Percentiles rank a stretch among this genome's conserved stretches.
These are phyloP conservation scores for Hippoglossus stenolepis DNA, from an alignment of 2,113 vertebrate genomes.

Conservation along the genomic window DNA sequence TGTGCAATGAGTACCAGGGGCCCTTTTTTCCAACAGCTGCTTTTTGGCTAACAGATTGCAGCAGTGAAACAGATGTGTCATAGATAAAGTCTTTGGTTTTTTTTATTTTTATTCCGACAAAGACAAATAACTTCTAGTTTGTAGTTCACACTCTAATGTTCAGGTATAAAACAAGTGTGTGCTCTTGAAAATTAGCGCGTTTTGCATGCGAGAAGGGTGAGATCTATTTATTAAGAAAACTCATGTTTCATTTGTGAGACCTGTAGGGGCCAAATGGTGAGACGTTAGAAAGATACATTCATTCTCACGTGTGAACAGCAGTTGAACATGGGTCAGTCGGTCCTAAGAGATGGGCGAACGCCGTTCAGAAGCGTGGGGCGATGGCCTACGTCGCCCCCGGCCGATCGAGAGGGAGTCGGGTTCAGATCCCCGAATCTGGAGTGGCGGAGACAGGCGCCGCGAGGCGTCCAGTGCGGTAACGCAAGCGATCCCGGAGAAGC, in stretches of 20 bases:
- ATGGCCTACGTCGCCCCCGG: too few relatives aligned
- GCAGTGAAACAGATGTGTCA: constrained; percentile 67
- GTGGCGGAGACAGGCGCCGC: too few relatives aligned
- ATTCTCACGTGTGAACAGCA: not conserved
- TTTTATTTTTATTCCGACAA: constrained; percentile 33
- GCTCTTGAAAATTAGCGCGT: constrained; percentile 9
- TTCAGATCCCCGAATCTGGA: too few relatives aligned
- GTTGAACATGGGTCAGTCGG: too few relatives aligned
- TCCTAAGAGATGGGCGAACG: too few relatives aligned
- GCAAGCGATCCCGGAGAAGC: too few relatives aligned
- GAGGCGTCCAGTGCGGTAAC: too few relatives aligned
- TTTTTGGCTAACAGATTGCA: constrained; percentile 73
- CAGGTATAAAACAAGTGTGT: constrained; percentile 26
- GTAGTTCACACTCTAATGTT: constrained; percentile 11
- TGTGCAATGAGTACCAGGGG: constrained; percentile 70
- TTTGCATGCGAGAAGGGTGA: constrained; percentile 12
- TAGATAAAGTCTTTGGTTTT: constrained; percentile 55
- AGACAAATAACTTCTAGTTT: constrained; percentile 36
- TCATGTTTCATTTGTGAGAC: not conserved
- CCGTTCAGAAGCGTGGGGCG: too few relatives aligned
- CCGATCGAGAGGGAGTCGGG: too few relatives aligned
- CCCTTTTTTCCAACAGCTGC: constrained; percentile 70
- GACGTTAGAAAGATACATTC: not conserved
- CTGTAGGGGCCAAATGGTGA: not conserved
- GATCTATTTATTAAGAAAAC: constrained; percentile 10